These are phyloP conservation scores for Ormyrus pomaceus DNA, from an alignment of 2,888 invertebrate genomes.

Conservation along the genomic window DNA sequence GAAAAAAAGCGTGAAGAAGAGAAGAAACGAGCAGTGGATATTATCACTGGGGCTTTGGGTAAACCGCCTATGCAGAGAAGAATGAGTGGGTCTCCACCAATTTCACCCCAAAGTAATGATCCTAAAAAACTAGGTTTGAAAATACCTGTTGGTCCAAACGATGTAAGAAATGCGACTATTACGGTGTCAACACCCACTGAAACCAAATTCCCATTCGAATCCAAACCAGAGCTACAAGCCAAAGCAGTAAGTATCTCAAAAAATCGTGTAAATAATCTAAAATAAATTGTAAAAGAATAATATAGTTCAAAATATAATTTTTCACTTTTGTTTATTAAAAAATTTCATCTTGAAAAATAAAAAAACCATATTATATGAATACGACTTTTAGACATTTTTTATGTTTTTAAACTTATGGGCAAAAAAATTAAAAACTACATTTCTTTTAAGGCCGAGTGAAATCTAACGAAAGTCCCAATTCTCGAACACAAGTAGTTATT, in stretches of 20 bases:
- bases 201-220: constrained; percentile 69
- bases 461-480: too few species aligned
- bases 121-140: constrained; percentile 69
- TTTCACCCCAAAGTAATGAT: constrained; percentile 70
- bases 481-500: too few species aligned
- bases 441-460: too few species aligned
- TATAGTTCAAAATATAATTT: neutral
- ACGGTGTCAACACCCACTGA: constrained; percentile 73
- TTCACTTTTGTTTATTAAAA: neutral
- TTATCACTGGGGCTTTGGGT: constrained; percentile 70
- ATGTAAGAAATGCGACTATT: constrained; percentile 72
- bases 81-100: constrained; percentile 69
- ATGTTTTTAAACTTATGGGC: too few species aligned
- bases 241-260: constrained; percentile 61
- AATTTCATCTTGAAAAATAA: neutral
- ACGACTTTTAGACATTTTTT: too few species aligned
- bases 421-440: too few species aligned
- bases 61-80: constrained; percentile 67
- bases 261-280: neutral
- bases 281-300: neutral
- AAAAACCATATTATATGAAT: too few species aligned
- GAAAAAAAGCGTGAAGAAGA: constrained; percentile 66
- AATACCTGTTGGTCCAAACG: constrained; percentile 72
- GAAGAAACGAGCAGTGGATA: constrained; percentile 71
- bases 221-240: constrained; percentile 61